Evolutionary conservation across 2,888 invertebrate genomes (phyloP).

Genomic region (Drosophila percnosoma): DNA sequence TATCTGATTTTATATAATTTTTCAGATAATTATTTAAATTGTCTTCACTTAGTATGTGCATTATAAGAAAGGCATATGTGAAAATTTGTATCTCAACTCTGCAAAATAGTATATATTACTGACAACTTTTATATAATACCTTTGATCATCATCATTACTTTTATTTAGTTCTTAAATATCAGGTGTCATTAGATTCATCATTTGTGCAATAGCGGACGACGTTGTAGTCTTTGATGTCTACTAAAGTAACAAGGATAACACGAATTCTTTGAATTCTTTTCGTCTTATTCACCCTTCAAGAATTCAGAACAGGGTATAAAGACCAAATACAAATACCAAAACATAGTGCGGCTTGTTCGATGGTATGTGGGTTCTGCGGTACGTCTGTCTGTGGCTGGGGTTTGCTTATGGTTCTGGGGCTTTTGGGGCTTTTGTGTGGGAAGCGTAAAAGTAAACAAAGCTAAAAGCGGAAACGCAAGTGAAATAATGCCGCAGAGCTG

Average conservation of each 20-base stretch:
- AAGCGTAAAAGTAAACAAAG: constrained; percentile 79
- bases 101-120: background rate
- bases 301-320: constrained; percentile 41
- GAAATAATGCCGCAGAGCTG: constrained; percentile 68
- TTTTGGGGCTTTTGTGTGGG: constrained; percentile 79
- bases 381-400: constrained; percentile 40
- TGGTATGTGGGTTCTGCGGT: constrained; percentile 43
- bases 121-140: no score
- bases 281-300: background rate
- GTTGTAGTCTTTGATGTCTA: background rate
- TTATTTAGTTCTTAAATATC: background rate
- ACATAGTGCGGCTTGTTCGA: constrained; percentile 74
- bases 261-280: background rate
- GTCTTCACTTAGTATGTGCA: background rate
- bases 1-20: background rate
- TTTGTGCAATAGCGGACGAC: background rate
- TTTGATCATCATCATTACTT: background rate
- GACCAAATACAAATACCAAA: constrained; percentile 73
- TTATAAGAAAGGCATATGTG: background rate
- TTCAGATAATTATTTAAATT: background rate
- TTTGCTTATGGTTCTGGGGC: constrained; percentile 62
- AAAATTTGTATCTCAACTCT: background rate
- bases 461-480: constrained; percentile 80
- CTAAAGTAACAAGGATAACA: background rate
- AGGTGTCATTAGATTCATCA: background rate